Evolutionary conservation across 2,888 invertebrate species (phyloP), one percentile per base, ranked within the genome.

Genomic region (Sabatieria punctata): DNA sequence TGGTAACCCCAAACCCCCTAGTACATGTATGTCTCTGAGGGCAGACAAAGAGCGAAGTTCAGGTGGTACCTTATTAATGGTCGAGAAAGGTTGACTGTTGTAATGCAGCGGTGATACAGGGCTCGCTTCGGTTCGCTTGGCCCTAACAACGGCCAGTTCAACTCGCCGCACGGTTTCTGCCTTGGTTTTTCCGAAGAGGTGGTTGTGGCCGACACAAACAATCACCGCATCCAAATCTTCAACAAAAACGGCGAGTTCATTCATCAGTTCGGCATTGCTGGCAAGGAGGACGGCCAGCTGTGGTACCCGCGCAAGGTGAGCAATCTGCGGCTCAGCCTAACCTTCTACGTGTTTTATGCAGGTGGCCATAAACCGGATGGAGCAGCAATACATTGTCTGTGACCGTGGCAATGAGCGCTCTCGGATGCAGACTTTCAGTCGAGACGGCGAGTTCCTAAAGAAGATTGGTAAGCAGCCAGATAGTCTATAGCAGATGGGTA

Each of bases 151-250:
- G 83, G 85, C 21, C 89, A 91, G 70, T 91, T 93, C 63, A 89
- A 88, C 70, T 89, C 91, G 1, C 91, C 91, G 0, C 91, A 93
- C 68, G 91, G 91, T 40, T 93, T 93, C 68, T 93, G 91, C 64
- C 75, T 93, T 52, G 89, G 91, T 30, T 76, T 80, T 45, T 89
- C 91, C 67, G 89, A 91, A 63, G 89, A 93, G 55, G 83, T 91
- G 59, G 89, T 91, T 22, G 91, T 55, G 26, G 54, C 54, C 27
- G 70, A 91, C 66, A 91, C 91, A 4, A 88, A 91, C 66, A 91
- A 91, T 68, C 91, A 93, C 72, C 80, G 91, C 52, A 85, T 93
- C 62, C 84, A 85, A 79, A 79, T 91, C 52, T 93, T 91, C 68
- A 86, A 88, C 64, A 91, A 89, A 68, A 80, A 80, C 57, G 91